Evolutionary conservation across 53 echinoderm and acorn worm species (phyloP).

Genomic region (Crossaster papposus): DNA sequence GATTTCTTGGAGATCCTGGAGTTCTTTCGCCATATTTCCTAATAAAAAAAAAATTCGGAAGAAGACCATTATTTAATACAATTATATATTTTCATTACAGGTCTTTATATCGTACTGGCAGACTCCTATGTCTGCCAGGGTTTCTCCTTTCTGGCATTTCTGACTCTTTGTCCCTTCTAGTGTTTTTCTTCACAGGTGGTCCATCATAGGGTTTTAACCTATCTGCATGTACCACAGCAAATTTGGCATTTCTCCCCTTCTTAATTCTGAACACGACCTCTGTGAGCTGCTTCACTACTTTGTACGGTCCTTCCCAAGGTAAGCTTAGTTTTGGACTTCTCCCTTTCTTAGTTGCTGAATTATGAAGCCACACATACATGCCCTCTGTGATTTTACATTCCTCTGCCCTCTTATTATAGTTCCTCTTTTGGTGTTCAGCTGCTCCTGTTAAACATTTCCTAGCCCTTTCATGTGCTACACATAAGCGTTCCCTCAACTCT

Average conservation of each 20-base stretch:
- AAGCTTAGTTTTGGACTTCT: constrained; percentile 9
- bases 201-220: constrained; percentile 17
- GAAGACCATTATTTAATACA: no score
- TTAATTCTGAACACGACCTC: constrained; percentile 6
- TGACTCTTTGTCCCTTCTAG: not conserved
- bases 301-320: constrained; percentile 35
- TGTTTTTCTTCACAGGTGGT: constrained; percentile 3
- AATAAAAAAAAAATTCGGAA: no score
- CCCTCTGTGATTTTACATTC: not conserved
- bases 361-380: constrained; percentile 29
- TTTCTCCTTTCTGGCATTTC: not conserved
- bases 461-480: constrained; percentile 4
- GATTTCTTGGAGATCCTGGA: not conserved
- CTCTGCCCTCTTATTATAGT: constrained; percentile 2
- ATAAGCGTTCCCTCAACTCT: constrained; percentile 5
- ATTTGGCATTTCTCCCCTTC: not conserved
- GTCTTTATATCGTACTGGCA: not conserved
- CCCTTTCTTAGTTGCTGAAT: constrained; percentile 1
- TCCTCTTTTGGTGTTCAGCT: not conserved
- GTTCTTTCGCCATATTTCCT: not conserved
- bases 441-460: not conserved
- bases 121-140: no score
- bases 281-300: constrained; percentile 11
- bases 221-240: constrained; percentile 11
- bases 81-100: not conserved